Percentiles rank a stretch among this genome's conserved stretches.
phyloP scores from a whole-genome alignment of 37 sponge, comb jelly and placozoan genomes.

The Geodia barretti region DNA sequence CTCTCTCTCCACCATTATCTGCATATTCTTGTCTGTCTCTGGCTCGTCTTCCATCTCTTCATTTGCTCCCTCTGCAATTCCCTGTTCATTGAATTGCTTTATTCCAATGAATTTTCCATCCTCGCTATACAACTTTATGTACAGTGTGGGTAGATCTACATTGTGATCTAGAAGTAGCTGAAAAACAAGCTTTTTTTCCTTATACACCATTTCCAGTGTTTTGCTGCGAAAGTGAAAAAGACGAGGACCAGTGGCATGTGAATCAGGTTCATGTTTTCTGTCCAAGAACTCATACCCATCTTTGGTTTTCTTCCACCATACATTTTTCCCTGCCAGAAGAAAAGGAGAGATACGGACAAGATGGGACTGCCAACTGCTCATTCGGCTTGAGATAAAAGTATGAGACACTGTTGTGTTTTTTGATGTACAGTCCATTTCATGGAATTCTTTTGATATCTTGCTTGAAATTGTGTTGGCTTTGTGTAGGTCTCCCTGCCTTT shows the following conservation, averaged over 20 bases:
- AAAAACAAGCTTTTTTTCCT: background rate
- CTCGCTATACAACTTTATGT: background rate
- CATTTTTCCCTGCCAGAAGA: background rate
- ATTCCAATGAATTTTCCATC: conserved; percentile 5
- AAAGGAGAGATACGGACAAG: background rate
- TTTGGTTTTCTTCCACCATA: conserved; percentile 1
- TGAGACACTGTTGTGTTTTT: background rate
- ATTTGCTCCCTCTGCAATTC: background rate
- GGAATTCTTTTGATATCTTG: conserved; percentile 3
- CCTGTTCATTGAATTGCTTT: background rate
- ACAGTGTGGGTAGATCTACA: conserved; percentile 6
- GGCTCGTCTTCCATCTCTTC: background rate
- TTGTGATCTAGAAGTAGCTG: background rate
- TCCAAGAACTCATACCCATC: conserved; percentile 15
- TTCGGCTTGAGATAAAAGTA: background rate
- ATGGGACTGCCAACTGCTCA: conserved; percentile 19
- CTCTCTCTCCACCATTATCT: background rate
- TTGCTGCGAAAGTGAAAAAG: background rate
- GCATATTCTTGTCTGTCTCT: background rate
- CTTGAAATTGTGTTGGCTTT: background rate
- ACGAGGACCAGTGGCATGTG: background rate
- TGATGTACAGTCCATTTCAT: background rate
- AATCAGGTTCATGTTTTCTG: background rate
- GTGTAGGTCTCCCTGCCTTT: conserved; percentile 1
- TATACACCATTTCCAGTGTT: background rate